Conservation (phyloP, 2,888 invertebrate genomes). For the Erpobdella octoculata region DNA sequence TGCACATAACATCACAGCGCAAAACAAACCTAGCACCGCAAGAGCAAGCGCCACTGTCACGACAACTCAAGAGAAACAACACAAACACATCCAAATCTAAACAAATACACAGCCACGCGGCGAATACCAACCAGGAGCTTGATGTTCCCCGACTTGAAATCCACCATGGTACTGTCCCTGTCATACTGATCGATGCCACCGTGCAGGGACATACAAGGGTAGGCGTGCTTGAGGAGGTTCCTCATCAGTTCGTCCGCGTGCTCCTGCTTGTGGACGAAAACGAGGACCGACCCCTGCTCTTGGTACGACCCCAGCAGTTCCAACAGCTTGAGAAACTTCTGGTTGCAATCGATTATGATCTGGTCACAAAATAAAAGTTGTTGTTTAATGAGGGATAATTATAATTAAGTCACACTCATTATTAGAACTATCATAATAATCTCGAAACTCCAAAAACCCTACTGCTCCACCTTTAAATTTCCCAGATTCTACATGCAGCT, state of each 20-base stretch:
- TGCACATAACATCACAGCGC: too few species aligned
- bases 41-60: neutral
- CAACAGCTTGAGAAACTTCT: conserved; percentile 90
- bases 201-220: conserved; percentile 91
- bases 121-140: conserved; percentile 66
- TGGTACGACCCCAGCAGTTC: conserved; percentile 93
- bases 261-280: conserved; percentile 97
- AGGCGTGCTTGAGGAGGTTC: conserved; percentile 89
- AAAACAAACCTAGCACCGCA: neutral
- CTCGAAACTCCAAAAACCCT: too few species aligned
- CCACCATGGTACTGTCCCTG: conserved; percentile 89
- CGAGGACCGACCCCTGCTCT: conserved; percentile 82
- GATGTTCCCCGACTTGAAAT: conserved; percentile 88
- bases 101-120: neutral
- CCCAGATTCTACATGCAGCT: too few species aligned
- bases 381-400: too few species aligned
- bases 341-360: conserved; percentile 79
- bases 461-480: too few species aligned
- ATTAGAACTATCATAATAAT: too few species aligned
- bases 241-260: conserved; percentile 77
- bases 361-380: conserved; percentile 40
- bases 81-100: neutral
- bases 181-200: conserved; percentile 99
- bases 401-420: too few species aligned
- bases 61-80: neutral